These are phyloP conservation scores for Zelostemma sp. DNA, from an alignment of 1,140 invertebrate species.

Conservation along the genomic window DNA sequence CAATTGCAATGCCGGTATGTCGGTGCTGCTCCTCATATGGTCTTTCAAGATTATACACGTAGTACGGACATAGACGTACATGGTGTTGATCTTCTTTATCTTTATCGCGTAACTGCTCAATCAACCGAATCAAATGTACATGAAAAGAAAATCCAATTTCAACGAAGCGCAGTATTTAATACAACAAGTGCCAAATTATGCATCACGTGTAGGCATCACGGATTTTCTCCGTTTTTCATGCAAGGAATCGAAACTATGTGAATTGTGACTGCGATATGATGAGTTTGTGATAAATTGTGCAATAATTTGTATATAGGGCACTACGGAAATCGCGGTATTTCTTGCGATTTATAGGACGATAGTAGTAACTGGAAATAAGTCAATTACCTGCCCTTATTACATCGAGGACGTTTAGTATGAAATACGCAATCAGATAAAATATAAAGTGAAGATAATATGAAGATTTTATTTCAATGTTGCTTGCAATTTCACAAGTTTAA, in stretches of 20 bases:
- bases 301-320: neutral
- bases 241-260: too few species aligned
- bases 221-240: too few species aligned
- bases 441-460: conserved; percentile 3
- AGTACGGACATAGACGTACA: conserved; percentile 10
- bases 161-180: neutral
- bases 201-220: too few species aligned
- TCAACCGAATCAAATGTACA: conserved; percentile 1
- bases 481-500: conserved; percentile 10
- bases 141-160: neutral
- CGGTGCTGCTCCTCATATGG: conserved; percentile 9
- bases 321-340: neutral
- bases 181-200: neutral
- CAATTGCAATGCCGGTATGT: conserved; percentile 4
- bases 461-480: conserved; percentile 13
- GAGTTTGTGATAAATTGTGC: too few species aligned
- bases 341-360: conserved; percentile 1
- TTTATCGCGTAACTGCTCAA: conserved; percentile 13
- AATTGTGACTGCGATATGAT: too few species aligned
- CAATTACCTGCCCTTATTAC: neutral
- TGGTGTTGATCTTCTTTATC: conserved; percentile 10
- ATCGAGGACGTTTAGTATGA: conserved; percentile 6
- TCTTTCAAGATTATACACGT: conserved; percentile 12
- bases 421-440: conserved; percentile 8
- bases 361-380: conserved; percentile 4